These are phyloP conservation scores for Dexiosoma caninum DNA, from an alignment of 2,888 invertebrate genomes.

Conservation along the genomic window DNA sequence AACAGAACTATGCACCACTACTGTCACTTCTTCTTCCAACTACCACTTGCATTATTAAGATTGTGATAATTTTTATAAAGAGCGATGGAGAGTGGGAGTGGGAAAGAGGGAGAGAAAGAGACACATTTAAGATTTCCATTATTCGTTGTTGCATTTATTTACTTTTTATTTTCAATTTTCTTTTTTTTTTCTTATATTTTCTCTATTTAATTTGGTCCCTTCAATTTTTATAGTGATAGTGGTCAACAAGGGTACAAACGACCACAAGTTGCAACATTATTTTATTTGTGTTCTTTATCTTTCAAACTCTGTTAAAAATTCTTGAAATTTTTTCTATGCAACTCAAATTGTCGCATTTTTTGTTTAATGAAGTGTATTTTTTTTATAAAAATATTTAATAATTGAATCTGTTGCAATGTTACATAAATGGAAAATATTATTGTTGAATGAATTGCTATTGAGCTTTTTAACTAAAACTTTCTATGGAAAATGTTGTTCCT, in stretches of 20 bases:
- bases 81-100: no score
- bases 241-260: slow-evolving; percentile 23
- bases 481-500: no score
- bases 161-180: neutral
- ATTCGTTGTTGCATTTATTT: slow-evolving; percentile 39
- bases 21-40: slow-evolving; percentile 4
- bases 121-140: slow-evolving; percentile 48
- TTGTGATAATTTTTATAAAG: slow-evolving; percentile 49
- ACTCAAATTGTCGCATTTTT: neutral
- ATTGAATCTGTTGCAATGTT: neutral
- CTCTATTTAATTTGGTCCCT: slow-evolving; percentile 47
- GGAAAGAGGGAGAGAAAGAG: no score
- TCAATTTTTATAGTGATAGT: slow-evolving; percentile 21
- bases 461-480: no score
- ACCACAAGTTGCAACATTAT: slow-evolving; percentile 30
- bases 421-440: neutral
- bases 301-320: slow-evolving; percentile 1
- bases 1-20: slow-evolving; percentile 15
- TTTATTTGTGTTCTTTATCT: slow-evolving; percentile 2
- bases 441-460: no score
- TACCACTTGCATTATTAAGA: slow-evolving; percentile 34
- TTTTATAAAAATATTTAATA: neutral
- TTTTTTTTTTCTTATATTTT: neutral
- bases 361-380: neutral
- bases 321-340: neutral